Base-by-base conservation (phyloP, 2,797 vertebrate species). In the Toxotes lorentzi region DNA sequence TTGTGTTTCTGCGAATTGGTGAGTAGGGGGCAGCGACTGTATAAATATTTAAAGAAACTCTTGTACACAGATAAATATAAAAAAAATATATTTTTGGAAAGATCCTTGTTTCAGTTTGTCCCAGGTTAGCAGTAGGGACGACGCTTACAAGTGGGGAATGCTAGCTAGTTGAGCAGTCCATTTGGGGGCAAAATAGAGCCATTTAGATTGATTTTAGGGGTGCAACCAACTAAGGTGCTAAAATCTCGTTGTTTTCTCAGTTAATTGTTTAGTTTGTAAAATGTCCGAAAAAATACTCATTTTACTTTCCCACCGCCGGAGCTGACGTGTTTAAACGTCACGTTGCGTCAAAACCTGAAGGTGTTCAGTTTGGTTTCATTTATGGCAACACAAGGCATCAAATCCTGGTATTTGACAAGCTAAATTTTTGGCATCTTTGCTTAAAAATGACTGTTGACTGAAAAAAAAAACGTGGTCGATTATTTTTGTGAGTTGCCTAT, bases 1-100 rank as follows among this genome's bases (percentile, higher is more conserved):
- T 97, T 4, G 92, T 96, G 48, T 97, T 96, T 70, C 84, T 97
- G 78, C 87, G 96, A 21, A 93, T 96, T 5, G 96, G 96, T 96
- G 78, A 95, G 95, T 87, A 5, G 2, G 4, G 0, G 2, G 1
- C 17, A 4, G 24, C 16, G 9, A 45, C 27, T 13, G 0, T 12
- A 4, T 0, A n/a, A 27, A 0, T 0, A 32, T 4, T 4, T 11
- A 45, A 27, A 62, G 2, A 43, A 43, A 6, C 38, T 4, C 13
- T 27, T 24, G 0, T 50, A 14, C 4, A 16, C 6, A 5, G 23
- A 50, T 3, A 30, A 30, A 30, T 30, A 30, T 3, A 30, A 30
- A 30, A 30, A 30, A 30, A 30, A n/a, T n/a, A n/a, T n/a, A n/a
- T n/a, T n/a, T n/a, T n/a, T n/a, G n/a, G n/a, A n/a, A n/a, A n/a